These are phyloP conservation scores for Formica selysi DNA, from an alignment of 1,140 invertebrate genomes.

Conservation along the genomic window DNA sequence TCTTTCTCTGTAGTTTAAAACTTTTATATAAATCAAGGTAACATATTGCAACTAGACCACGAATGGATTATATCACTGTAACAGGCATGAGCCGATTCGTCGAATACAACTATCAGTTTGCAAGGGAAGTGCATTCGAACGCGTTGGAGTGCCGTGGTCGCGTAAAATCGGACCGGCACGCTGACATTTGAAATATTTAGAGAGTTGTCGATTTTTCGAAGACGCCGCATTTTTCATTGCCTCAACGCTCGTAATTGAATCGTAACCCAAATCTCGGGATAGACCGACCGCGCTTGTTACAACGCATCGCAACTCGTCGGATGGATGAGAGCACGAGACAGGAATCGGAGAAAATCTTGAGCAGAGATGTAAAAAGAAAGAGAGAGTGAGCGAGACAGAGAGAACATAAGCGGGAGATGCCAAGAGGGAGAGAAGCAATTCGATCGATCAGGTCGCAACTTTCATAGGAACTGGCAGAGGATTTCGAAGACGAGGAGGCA, in stretches of 20 bases:
- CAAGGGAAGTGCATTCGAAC: conserved; percentile 4
- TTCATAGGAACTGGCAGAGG: conserved; percentile 72
- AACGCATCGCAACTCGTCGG: conserved; percentile 34
- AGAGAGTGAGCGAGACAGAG: not conserved
- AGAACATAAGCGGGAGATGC: not conserved
- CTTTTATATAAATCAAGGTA: not conserved
- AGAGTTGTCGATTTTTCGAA: conserved; percentile 29
- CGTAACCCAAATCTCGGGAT: conserved; percentile 63
- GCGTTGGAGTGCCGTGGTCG: not conserved
- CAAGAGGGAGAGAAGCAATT: conserved; percentile 33
- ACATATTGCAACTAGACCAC: not conserved
- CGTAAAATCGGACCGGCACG: not conserved
- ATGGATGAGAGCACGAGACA: conserved; percentile 31
- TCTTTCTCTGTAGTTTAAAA: not conserved
- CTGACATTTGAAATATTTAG: conserved; percentile 31
- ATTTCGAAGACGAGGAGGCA: conserved; percentile 63
- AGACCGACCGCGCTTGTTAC: not conserved
- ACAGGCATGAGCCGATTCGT: not conserved
- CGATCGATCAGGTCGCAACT: conserved; percentile 75
- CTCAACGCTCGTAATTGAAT: conserved; percentile 67
- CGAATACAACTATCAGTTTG: not conserved
- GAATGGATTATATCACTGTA: conserved; percentile 14
- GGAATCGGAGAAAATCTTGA: conserved; percentile 17
- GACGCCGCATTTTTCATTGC: conserved; percentile 31
- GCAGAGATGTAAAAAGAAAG: conserved; percentile 21